Conservation (phyloP, 2,113 vertebrate species). For the Gavia stellata region DNA sequence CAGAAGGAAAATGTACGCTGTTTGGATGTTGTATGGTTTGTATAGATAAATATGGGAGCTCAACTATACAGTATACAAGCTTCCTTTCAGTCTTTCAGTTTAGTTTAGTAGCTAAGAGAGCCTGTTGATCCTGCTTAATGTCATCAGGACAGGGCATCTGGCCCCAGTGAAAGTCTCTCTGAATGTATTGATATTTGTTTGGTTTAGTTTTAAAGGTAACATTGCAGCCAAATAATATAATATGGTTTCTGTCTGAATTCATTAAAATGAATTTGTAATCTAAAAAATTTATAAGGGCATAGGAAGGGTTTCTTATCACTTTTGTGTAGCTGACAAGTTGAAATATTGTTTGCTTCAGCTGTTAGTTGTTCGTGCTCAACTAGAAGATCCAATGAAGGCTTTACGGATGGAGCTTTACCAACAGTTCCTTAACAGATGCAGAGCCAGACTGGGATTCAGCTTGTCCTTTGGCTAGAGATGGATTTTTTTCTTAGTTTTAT, state of each 20-base stretch:
- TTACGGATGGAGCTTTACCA: background rate
- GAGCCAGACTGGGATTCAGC: background rate
- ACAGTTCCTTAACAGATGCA: background rate
- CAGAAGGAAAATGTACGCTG: background rate
- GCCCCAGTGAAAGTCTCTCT: background rate
- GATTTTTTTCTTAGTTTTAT: background rate
- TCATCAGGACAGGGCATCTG: background rate
- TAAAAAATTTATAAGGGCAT: background rate
- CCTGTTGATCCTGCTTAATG: background rate
- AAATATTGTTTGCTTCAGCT: background rate
- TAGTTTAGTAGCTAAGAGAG: background rate
- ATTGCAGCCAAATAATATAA: background rate
- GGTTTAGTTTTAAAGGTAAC: background rate
- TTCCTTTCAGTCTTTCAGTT: background rate
- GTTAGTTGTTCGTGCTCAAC: background rate
- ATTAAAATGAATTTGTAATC: background rate
- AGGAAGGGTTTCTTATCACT: background rate
- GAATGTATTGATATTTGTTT: background rate
- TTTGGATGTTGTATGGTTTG: background rate
- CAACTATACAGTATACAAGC: background rate
- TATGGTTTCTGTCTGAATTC: background rate
- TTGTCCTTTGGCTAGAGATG: background rate
- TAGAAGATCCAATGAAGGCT: background rate
- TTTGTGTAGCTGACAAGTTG: background rate
- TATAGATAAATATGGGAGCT: background rate